Conservation (phyloP, 2,113 vertebrate genomes). For the Danio rerio region GRCz12tu NC_133178.1:35912501-35913000, state of each 20-base stretch:
- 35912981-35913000: no score
- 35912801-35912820: no score
- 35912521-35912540: background rate
- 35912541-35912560: slow-evolving; percentile 75
- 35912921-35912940: no score
- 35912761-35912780: no score
- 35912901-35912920: no score
- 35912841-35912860: no score
- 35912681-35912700: slow-evolving; percentile 85
- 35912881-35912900: no score
- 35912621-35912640: slow-evolving; percentile 86
- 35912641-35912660: slow-evolving; percentile 88
- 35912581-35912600: slow-evolving; percentile 86
- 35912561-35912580: slow-evolving; percentile 81
- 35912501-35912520: background rate
- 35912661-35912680: slow-evolving; percentile 90
- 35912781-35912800: no score
- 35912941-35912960: no score
- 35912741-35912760: slow-evolving; percentile 78
- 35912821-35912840: no score
- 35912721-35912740: slow-evolving; percentile 89
- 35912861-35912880: no score
- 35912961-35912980: no score
- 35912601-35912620: slow-evolving; percentile 88
- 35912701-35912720: slow-evolving; percentile 86